These are phyloP conservation scores for Clamator glandarius DNA, from an alignment of 2,797 vertebrate genomes.

Conservation along the genomic window DNA sequence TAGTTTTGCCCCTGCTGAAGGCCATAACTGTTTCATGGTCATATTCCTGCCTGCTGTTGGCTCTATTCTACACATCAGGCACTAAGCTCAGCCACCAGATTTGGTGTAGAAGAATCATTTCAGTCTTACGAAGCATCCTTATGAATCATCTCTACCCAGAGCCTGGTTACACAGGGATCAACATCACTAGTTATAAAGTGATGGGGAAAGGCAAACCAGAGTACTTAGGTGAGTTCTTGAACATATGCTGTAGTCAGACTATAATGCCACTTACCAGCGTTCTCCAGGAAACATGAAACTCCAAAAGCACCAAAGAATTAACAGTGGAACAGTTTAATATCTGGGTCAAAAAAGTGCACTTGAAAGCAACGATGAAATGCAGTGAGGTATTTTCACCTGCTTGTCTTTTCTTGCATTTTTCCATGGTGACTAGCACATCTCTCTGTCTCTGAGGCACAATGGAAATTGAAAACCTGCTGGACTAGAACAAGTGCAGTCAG, in stretches of 20 bases:
- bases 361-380: not conserved
- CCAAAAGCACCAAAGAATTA: not conserved
- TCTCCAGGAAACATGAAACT: not conserved
- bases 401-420: not conserved
- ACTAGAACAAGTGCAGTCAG: not conserved
- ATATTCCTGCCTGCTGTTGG: not conserved
- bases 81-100: not conserved
- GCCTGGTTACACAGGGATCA: not conserved
- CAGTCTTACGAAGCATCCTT: not conserved
- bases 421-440: not conserved
- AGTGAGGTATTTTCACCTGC: not conserved
- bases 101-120: not conserved
- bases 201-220: not conserved
- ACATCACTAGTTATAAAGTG: not conserved
- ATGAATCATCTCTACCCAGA: not conserved
- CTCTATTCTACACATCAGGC: not conserved
- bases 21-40: not conserved
- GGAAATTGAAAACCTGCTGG: slow-evolving; percentile 12
- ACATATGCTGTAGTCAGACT: not conserved
- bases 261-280: not conserved
- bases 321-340: not conserved
- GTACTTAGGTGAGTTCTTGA: not conserved
- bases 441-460: not conserved
- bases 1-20: not conserved
- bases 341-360: not conserved